A percentile compares a stretch with the other conserved stretches of the same genome.
Conservation (phyloP, 92 coral and sea anemone species). For the Bergia sp. region DNA sequence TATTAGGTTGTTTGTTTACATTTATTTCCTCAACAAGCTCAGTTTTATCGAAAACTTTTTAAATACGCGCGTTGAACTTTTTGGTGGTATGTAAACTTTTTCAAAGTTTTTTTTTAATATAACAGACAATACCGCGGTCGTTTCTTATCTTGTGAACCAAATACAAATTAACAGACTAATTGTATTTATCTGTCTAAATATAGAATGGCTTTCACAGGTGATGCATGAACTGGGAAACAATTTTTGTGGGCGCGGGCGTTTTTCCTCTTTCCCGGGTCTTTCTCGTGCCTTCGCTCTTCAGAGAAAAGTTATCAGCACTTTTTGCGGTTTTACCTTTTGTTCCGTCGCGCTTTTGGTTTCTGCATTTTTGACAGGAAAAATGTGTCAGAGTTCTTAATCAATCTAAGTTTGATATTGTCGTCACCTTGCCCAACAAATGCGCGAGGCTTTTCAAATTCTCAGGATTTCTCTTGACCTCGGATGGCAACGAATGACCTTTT, state of each 20-base stretch:
- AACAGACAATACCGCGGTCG: neutral
- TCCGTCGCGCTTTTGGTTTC: neutral
- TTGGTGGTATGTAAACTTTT: neutral
- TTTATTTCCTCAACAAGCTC: neutral
- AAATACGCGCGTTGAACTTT: neutral
- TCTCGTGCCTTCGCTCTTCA: neutral
- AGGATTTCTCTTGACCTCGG: constrained; percentile 24
- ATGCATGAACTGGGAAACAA: neutral
- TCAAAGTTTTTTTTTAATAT: neutral
- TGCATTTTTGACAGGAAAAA: neutral
- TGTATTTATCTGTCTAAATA: neutral
- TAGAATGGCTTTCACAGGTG: constrained; percentile 20
- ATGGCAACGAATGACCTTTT: constrained; percentile 16
- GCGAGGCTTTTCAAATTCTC: constrained; percentile 14
- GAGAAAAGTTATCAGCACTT: neutral
- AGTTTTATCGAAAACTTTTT: neutral
- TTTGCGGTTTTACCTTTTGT: constrained; percentile 19
- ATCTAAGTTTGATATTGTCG: constrained; percentile 9
- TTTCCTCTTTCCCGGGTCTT: neutral
- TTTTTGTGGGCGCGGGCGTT: neutral
- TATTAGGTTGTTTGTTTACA: neutral
- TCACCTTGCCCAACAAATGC: constrained; percentile 26
- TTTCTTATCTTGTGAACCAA: constrained; percentile 23
- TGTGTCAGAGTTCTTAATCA: constrained; percentile 10
- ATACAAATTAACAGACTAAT: neutral